Conservation (phyloP, 1,140 invertebrate genomes). For the Zaprionus camerounensis region DNA sequence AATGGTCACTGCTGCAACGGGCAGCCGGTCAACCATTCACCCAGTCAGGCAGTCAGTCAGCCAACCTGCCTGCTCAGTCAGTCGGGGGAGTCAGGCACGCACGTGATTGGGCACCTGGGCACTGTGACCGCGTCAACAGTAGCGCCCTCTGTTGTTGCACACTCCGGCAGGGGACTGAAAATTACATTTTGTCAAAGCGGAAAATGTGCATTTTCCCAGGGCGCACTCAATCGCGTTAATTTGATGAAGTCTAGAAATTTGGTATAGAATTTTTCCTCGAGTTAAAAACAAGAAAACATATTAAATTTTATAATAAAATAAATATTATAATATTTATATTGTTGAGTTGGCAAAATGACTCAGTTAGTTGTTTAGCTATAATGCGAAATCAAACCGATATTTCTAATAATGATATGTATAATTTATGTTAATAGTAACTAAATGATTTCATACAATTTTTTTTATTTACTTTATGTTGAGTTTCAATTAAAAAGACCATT, state of each 20-base stretch:
- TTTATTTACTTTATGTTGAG: no score
- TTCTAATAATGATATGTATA: no score
- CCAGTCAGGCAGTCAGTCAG: not conserved
- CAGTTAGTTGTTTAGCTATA: no score
- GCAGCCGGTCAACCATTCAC: slow-evolving; percentile 15
- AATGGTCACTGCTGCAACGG: slow-evolving; percentile 55
- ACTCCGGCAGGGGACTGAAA: not conserved
- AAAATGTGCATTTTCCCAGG: not conserved
- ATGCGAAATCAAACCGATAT: no score
- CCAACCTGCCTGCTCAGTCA: not conserved
- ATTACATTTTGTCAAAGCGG: slow-evolving; percentile 24
- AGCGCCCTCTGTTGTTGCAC: not conserved
- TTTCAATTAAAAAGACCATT: no score
- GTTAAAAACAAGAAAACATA: no score
- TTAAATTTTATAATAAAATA: no score
- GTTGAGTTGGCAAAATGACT: no score
- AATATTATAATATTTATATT: no score
- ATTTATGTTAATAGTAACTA: no score
- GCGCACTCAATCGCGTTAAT: not conserved
- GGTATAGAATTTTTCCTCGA: no score
- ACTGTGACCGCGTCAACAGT: slow-evolving; percentile 2
- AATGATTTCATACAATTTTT: no score
- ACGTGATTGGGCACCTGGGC: slow-evolving; percentile 17
- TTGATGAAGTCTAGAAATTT: not conserved
- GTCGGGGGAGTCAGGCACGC: slow-evolving; percentile 41